Evolutionary conservation across 2,888 invertebrate species (phyloP), one percentile per base, ranked within the genome.

Genomic region (Drosophila infuscata): DNA sequence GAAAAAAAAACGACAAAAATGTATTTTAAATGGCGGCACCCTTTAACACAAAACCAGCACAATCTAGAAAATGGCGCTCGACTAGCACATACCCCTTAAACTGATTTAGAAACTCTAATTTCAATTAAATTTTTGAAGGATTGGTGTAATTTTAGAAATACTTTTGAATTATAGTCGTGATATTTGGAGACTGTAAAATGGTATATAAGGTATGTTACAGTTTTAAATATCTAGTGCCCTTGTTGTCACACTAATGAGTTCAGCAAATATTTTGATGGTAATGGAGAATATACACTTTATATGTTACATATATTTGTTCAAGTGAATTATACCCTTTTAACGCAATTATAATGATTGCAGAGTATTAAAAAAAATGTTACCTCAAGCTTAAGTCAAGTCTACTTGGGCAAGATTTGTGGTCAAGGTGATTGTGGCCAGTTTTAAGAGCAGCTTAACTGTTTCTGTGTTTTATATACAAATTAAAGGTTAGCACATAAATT

Each of bases 401-500:
- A 66, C 52, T 64, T 78, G 62, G 70, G 57, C 59, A 58, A 58
- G 49, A 61, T 56, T 73, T 75, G 60, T 81, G 75, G 75, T 79
- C 82, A 81, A 81, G 82, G 79, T 65, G 46, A 77, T 46, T 53
- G 76, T 66, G 58, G 56, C 49, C 62, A 57, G 20, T 52, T 58
- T 61, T n/a, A 60, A 72, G 56, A 77, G 74, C 70, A 74, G 61
- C 33, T 59, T 56, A 59, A 68, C 63, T 51, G 38, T 29, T 29
- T 32, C 11, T 15, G 52, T 51, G 17, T 46, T 59, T 56, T 32
- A 68, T 72, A 64, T 65, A 69, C 54, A 70, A 76, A 72, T 74
- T 74, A 77, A 85, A 82, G 82, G 80, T 85, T 79, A 75, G 58
- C 64, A 64, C 53, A 79, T 69, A 69, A 56, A 74, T 76, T 62